These are phyloP conservation scores for Lagorchestes hirsutus DNA, from an alignment of 2,797 vertebrate genomes.

Conservation along the genomic window DNA sequence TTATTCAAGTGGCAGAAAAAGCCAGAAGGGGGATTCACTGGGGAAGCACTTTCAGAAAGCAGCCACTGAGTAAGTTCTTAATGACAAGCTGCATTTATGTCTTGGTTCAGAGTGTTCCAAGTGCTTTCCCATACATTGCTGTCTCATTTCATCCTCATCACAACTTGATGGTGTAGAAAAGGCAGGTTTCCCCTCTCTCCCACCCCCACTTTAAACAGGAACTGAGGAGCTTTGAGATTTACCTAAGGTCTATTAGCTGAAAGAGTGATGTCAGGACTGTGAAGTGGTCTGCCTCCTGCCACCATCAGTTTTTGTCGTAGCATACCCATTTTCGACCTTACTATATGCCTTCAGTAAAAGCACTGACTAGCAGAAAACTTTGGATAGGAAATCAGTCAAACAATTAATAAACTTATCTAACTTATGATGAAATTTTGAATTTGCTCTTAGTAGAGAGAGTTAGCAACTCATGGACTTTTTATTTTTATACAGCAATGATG, in stretches of 20 bases:
- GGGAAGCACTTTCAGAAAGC: neutral
- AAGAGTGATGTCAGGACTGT: neutral
- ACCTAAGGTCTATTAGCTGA: neutral
- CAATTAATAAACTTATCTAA: neutral
- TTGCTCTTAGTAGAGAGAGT: neutral
- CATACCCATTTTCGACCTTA: neutral
- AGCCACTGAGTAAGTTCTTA: neutral
- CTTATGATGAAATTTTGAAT: conserved; percentile 17
- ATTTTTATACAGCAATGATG: conserved; percentile 8
- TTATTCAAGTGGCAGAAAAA: neutral
- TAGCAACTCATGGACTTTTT: neutral
- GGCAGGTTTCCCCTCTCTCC: neutral
- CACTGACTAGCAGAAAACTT: neutral
- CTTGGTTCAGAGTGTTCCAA: neutral
- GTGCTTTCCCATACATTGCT: neutral
- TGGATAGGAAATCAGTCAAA: too few species aligned
- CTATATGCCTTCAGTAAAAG: neutral
- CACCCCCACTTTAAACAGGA: neutral
- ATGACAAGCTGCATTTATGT: neutral
- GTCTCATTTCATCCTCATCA: neutral
- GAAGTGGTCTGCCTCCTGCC: neutral
- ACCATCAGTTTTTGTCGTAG: neutral
- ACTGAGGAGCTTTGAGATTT: neutral
- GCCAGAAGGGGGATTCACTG: neutral
- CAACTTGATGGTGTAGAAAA: neutral